These are phyloP conservation scores for Leptinotarsa peninsularis DNA, from an alignment of 2,888 invertebrate genomes.

Conservation along the genomic window DNA sequence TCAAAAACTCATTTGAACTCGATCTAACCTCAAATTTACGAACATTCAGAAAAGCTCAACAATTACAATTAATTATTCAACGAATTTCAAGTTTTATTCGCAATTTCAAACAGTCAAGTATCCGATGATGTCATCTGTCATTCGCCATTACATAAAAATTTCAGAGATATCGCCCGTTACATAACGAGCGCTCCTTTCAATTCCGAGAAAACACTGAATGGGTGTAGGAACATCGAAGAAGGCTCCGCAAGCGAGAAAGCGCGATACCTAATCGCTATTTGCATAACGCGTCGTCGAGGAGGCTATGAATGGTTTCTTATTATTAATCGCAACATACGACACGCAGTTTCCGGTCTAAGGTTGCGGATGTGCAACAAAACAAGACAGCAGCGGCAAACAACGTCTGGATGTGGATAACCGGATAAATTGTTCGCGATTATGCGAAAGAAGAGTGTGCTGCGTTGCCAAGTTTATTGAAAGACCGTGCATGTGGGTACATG, in stretches of 20 bases:
- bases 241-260: neutral
- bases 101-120: too few relatives aligned
- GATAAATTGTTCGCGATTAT: constrained; percentile 3
- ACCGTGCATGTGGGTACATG: too few relatives aligned
- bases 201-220: constrained; percentile 9
- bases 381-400: neutral
- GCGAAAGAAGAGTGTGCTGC: neutral
- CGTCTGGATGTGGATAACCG: constrained; percentile 1
- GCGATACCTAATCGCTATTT: constrained; percentile 16
- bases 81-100: too few relatives aligned
- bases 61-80: too few relatives aligned
- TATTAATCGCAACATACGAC: constrained; percentile 21
- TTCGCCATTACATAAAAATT: neutral
- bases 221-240: neutral
- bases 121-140: neutral
- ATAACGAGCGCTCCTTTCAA: neutral
- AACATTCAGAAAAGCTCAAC: too few relatives aligned
- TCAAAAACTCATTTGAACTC: too few relatives aligned
- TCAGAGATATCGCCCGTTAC: neutral
- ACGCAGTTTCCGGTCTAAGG: constrained; percentile 23
- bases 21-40: too few relatives aligned
- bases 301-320: constrained; percentile 23
- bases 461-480: neutral
- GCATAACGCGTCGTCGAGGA: constrained; percentile 8
- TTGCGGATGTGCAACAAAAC: constrained; percentile 24